Conservation (phyloP, 2,888 invertebrate genomes). For the Scaptomyza tumidula region DNA sequence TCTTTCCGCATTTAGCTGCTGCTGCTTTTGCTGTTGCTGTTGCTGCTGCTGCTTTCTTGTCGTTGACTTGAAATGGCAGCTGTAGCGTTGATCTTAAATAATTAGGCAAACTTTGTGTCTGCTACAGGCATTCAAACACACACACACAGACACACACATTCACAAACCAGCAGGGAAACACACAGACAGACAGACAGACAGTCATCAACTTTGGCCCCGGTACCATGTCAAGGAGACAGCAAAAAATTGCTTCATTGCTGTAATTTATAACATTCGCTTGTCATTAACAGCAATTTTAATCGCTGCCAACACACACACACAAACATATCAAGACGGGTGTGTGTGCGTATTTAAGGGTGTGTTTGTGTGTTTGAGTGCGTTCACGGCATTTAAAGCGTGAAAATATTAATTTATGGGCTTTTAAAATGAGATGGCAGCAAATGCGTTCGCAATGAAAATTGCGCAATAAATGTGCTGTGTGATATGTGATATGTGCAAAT, state of each 20-base stretch:
- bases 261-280: slow-evolving; percentile 82
- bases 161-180: slow-evolving; percentile 1
- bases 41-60: slow-evolving; percentile 25
- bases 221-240: slow-evolving; percentile 39
- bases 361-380: slow-evolving; percentile 34
- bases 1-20: slow-evolving; percentile 33
- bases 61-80: slow-evolving; percentile 68
- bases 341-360: slow-evolving; percentile 27
- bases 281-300: slow-evolving; percentile 80
- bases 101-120: slow-evolving; percentile 75
- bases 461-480: slow-evolving; percentile 43
- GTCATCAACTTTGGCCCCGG: slow-evolving; percentile 45
- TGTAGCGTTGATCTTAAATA: slow-evolving; percentile 75
- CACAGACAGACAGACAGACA: slow-evolving; percentile 29
- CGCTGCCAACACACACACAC: slow-evolving; percentile 52
- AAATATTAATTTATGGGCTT: slow-evolving; percentile 75
- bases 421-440: slow-evolving; percentile 65
- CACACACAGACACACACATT: slow-evolving; percentile 30
- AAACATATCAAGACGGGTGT: slow-evolving; percentile 19
- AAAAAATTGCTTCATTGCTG: slow-evolving; percentile 77
- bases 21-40: background rate
- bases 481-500: slow-evolving; percentile 43
- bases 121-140: slow-evolving; percentile 56
- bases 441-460: slow-evolving; percentile 59
- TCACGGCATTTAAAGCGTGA: slow-evolving; percentile 72